Evolutionary conservation across 2,797 vertebrate genomes (phyloP), one percentile per base, ranked within the genome.

Genomic region (Babyrousa celebensis): DNA sequence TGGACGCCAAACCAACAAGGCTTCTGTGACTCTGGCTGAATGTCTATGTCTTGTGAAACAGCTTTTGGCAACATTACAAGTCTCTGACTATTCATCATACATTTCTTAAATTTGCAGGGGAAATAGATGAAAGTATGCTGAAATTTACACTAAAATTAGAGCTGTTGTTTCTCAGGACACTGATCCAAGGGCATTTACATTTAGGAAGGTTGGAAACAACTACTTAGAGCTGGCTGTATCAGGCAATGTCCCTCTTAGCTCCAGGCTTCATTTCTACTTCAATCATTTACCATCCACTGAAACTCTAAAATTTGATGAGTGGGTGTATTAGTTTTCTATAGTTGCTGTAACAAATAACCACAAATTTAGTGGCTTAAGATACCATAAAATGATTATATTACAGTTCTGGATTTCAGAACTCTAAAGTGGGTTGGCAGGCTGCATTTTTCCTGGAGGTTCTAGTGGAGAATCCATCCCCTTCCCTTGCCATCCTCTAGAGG

Each of bases 101-200:
- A 54, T 79, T 88, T 84, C 60, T 96, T 79, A 58, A 89, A 85
- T 82, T 88, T 58, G 21, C 10, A 25, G 11, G 75, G 48, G 32
- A 75, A 71, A 25, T 23, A 0, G 15, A 23, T 29, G 9, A 74
- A 70, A 52, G 12, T 25, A 7, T 62, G 8, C 58, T 85, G 17
- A 23, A 74, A 77, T 67, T 79, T 60, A 75, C 79, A 29, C 20
- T 96, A 85, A 90, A 87, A 85, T 77, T n/a, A 48, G 6, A 43
- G 12, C n/a, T 86, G 78, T 90, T 14, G 8, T 77, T 77, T 29
- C 36, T 77, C 62, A 54, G 12, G 43, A 52, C 80, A 67, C 6
- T 83, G 52, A 71, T 12, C 32, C 11, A 48, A 48, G 20, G 63
- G 36, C 6, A 32, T 14, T 71, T 60, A 48, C 5, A 60, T 36